phyloP scores from a whole-genome alignment of 2,888 invertebrate genomes.

The Drosophila paranaensis region DNA sequence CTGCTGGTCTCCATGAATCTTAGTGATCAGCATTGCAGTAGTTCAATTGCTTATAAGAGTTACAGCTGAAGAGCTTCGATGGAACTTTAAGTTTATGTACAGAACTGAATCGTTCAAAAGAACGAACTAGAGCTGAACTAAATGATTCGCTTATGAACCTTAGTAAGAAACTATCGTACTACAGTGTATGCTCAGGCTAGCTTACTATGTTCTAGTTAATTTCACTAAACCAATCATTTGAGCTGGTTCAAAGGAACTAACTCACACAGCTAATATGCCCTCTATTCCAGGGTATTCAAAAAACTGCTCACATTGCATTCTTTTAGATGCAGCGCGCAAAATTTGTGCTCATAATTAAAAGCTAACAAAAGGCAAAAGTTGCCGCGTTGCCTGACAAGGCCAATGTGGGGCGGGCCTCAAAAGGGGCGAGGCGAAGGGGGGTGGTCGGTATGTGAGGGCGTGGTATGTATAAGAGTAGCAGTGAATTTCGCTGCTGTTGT shows the following conservation, averaged over 20 bases:
- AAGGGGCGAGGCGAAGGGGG: no score
- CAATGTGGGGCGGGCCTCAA: conserved; percentile 1
- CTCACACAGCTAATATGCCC: conserved; percentile 17
- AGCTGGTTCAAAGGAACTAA: no score
- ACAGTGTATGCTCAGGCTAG: background rate
- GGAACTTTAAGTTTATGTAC: no score
- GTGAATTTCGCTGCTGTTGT: conserved; percentile 23
- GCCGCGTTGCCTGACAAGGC: conserved; percentile 28
- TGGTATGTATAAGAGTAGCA: conserved; percentile 4
- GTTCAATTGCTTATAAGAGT: no score
- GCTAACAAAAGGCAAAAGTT: conserved; percentile 76
- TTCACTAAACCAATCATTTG: background rate
- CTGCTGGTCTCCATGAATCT: no score
- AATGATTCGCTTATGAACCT: no score
- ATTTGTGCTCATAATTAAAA: conserved; percentile 80
- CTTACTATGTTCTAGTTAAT: background rate
- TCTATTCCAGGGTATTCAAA: background rate
- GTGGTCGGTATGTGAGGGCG: background rate
- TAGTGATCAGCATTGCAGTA: no score
- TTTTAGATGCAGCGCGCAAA: conserved; percentile 46
- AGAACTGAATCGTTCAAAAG: no score
- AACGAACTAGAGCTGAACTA: background rate
- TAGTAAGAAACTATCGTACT: no score
- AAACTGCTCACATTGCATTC: conserved; percentile 66
- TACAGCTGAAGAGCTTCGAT: no score